Percentiles rank a stretch among this genome's conserved stretches.
phyloP scores from a whole-genome alignment of 1,140 invertebrate species.

The Littorina saxatilis region DNA sequence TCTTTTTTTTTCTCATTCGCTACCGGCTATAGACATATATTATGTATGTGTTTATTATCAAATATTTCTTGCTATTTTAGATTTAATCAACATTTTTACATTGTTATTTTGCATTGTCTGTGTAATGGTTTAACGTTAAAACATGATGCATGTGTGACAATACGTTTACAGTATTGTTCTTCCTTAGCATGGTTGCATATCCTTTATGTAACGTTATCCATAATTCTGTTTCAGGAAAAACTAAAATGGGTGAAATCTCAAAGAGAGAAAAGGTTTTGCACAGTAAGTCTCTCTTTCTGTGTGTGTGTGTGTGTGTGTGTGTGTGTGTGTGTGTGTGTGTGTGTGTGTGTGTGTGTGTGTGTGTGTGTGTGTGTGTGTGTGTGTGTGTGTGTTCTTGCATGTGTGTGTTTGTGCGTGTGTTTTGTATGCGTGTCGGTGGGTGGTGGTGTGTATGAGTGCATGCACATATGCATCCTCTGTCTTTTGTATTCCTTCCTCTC shows the following conservation, averaged over 20 bases:
- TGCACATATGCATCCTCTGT: too few relatives aligned
- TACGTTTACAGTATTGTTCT: not conserved
- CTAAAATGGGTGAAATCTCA: slow-evolving; percentile 53
- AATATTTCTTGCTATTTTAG: not conserved
- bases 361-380: not conserved
- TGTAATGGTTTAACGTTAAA: too few relatives aligned
- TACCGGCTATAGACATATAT: too few relatives aligned
- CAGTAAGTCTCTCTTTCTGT: slow-evolving; percentile 51
- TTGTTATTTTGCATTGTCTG: not conserved
- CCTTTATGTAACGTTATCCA: not conserved
- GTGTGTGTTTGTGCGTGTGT: not conserved
- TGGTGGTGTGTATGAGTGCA: too few relatives aligned
- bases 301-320: not conserved
- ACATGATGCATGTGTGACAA: too few relatives aligned
- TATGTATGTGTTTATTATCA: not conserved
- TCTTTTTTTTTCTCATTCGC: too few relatives aligned
- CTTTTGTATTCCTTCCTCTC: too few relatives aligned
- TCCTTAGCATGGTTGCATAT: not conserved
- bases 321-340: not conserved
- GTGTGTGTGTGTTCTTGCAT: not conserved
- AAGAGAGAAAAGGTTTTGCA: slow-evolving; percentile 46
- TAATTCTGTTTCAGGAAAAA: slow-evolving; percentile 48
- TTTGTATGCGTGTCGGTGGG: too few relatives aligned
- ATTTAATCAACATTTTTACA: not conserved
- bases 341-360: not conserved